phyloP scores from a whole-genome alignment of 92 coral and sea anemone species.

The Plumapathes pennacea region DNA sequence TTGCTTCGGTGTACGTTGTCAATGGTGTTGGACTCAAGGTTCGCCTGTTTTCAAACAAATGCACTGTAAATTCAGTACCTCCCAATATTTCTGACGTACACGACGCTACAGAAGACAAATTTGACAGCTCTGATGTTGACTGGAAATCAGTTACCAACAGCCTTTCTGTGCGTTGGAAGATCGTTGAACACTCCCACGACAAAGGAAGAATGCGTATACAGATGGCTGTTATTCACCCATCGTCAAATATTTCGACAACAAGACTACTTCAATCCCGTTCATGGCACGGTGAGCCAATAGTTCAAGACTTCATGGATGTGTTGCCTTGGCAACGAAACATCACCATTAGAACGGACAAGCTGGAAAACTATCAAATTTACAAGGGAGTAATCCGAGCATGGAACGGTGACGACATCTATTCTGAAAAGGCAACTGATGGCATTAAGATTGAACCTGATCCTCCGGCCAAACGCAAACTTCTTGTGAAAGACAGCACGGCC shows the following conservation, averaged over 20 bases:
- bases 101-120: conserved; percentile 41
- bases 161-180: conserved; percentile 70
- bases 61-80: conserved; percentile 48
- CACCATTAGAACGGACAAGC: conserved; percentile 52
- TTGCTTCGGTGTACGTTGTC: conserved; percentile 62
- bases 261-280: conserved; percentile 25
- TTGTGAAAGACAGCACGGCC: conserved; percentile 53
- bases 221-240: conserved; percentile 71
- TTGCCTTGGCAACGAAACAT: conserved; percentile 59
- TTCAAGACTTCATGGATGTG: conserved; percentile 67
- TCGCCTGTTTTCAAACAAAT: conserved; percentile 36
- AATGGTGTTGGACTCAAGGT: conserved; percentile 73
- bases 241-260: conserved; percentile 53
- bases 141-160: conserved; percentile 76
- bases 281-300: conserved; percentile 89
- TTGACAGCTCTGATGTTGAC: conserved; percentile 67
- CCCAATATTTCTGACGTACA: conserved; percentile 62
- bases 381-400: conserved; percentile 75
- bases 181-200: conserved; percentile 55
- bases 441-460: conserved; percentile 69
- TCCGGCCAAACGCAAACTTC: conserved; percentile 59
- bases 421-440: conserved; percentile 78
- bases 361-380: conserved; percentile 69
- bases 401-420: conserved; percentile 71
- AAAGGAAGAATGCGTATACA: conserved; percentile 78